A percentile compares a stretch with the other conserved stretches of the same genome.
These are phyloP conservation scores for Lates japonicus DNA, from an alignment of 2,797 vertebrate genomes.

Conservation along the genomic window DNA sequence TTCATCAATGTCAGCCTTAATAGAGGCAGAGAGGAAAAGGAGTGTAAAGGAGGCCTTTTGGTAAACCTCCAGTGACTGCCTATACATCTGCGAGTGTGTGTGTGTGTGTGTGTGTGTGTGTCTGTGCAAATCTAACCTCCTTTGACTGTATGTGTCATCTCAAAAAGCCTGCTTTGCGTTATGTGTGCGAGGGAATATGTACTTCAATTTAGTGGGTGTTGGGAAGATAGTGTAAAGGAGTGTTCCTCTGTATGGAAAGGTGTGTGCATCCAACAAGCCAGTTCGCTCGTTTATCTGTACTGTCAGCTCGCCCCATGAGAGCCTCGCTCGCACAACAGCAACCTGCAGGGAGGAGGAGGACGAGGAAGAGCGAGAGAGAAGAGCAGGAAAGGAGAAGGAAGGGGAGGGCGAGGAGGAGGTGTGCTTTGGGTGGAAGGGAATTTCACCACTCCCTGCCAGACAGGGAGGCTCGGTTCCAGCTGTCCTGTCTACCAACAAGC, in stretches of 20 bases:
- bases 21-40: constrained; percentile 57
- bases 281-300: constrained; percentile 74
- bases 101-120: constrained; percentile 32
- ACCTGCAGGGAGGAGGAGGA: constrained; percentile 57
- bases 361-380: constrained; percentile 15
- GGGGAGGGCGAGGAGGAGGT: constrained; percentile 28
- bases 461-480: constrained; percentile 67
- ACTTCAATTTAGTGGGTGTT: constrained; percentile 10
- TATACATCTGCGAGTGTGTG: constrained; percentile 42
- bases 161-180: constrained; percentile 27
- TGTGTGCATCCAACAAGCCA: constrained; percentile 46
- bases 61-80: constrained; percentile 57
- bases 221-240: background rate
- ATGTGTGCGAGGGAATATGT: constrained; percentile 21
- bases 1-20: constrained; percentile 76
- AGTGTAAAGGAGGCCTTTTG: constrained; percentile 29
- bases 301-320: constrained; percentile 72
- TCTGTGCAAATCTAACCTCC: constrained; percentile 15
- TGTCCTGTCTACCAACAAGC: constrained; percentile 60
- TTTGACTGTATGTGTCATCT: constrained; percentile 34
- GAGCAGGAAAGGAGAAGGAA: constrained; percentile 9
- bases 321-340: constrained; percentile 46
- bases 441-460: constrained; percentile 66
- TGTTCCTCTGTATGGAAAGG: constrained; percentile 20
- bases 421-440: constrained; percentile 57